Conservation (phyloP, 2,888 invertebrate species). For the Drosophila conformis region DNA sequence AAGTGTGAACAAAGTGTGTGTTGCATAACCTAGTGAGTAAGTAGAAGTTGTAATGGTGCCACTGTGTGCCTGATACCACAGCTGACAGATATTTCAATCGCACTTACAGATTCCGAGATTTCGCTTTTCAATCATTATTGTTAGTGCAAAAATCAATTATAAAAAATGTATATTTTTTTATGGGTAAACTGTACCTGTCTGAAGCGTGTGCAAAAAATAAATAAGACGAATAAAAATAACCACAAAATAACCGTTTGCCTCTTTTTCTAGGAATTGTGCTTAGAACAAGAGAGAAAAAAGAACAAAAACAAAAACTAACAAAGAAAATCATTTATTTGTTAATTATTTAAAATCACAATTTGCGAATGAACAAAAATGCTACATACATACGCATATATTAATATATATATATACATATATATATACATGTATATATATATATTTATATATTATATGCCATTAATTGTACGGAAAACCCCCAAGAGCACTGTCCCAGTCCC, state of each 20-base stretch:
- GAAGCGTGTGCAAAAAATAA: constrained; percentile 2
- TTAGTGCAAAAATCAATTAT: constrained; percentile 9
- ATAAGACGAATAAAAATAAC: neutral
- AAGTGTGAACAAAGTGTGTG: neutral
- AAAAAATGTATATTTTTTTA: constrained; percentile 12
- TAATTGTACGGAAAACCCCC: constrained; percentile 48
- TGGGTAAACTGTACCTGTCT: constrained; percentile 28
- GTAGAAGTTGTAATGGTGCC: neutral
- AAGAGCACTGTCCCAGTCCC: constrained; percentile 6
- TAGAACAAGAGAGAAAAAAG: constrained; percentile 1
- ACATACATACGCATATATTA: neutral
- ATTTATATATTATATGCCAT: constrained; percentile 18
- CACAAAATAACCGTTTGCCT: neutral
- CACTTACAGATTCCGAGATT: constrained; percentile 20
- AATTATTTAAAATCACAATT: constrained; percentile 64
- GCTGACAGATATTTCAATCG: constrained; percentile 12
- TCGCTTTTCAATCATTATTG: neutral
- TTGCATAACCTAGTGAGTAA: neutral
- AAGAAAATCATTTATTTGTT: constrained; percentile 55
- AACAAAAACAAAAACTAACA: constrained; percentile 7
- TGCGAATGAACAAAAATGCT: constrained; percentile 45
- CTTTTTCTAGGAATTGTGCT: constrained; percentile 19
- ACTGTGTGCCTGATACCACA: neutral
- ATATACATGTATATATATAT: constrained; percentile 6
- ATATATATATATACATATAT: neutral